Base-by-base conservation (phyloP, 1,140 invertebrate genomes). In the Panagrolaimus sp. region DNA sequence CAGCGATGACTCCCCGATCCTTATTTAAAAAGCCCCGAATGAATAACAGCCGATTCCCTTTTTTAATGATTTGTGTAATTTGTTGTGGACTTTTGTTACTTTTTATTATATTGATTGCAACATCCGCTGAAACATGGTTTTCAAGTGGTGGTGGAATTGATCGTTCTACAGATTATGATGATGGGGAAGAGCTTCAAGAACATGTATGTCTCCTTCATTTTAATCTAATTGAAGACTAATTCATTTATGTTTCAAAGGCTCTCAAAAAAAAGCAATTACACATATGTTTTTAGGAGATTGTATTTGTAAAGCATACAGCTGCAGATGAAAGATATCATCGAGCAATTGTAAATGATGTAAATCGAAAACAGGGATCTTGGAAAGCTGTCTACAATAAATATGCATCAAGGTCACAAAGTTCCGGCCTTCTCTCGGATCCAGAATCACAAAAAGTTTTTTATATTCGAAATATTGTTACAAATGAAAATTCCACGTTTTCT, bases 371-470 rank as follows among this genome's bases (percentile, higher is more conserved):
- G 13, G 66, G 68, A 9, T 45, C 23, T 9, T 73, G 72, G 72
- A 73, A 73, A 25, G 71, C 72, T 8, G 57, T 16, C 16, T 73
- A 73, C 73, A 73, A 73, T 66, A 75, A 71, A 62, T 73, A 76
- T 45, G 72, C 72, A 14, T 74, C 72, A 9, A 53, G 67, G 51
- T 20, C 51, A 57, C 20, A 20, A 11, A 57, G n/a, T 16, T 38
- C 31, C 31, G 31, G 31, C 2, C 31, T 38, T 38, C 31, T 38
- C 7, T 38, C 31, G 31, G 31, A 38, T 38, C 31, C 31, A 38
- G 31, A 38, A 38, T 38, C 31, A 38, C 31, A 38, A 38, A 38
- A 38, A 38, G 31, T 38, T 38, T 38, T 38, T 38, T 38, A 38
- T 38, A 38, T 38, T 38, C 31, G 31, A 38, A 38, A 38, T 38